Evolutionary conservation across 2,113 vertebrate species (phyloP).

Genomic region (Dolichallabes microphthalmus): DNA sequence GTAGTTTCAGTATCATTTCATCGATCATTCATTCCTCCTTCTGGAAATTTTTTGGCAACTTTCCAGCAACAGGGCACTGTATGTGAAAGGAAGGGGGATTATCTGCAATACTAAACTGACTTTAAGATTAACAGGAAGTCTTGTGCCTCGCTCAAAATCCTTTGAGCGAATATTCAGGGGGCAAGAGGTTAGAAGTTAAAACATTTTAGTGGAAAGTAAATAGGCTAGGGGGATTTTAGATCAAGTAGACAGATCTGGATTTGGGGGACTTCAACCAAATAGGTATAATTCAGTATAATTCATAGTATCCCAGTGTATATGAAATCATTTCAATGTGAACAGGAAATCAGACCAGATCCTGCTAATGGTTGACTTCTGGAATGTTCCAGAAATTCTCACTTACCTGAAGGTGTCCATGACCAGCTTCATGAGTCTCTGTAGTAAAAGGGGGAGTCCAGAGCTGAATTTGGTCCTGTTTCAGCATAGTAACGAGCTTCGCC

Average conservation of each 20-base stretch:
- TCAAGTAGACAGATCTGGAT: no score
- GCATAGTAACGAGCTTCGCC: slow-evolving; percentile 80
- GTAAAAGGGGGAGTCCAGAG: slow-evolving; percentile 91
- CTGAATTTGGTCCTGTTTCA: slow-evolving; percentile 86
- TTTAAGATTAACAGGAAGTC: not conserved
- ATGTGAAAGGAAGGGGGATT: not conserved
- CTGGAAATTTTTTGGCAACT: not conserved
- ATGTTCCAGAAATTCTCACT: not conserved
- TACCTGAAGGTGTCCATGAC: slow-evolving; percentile 77
- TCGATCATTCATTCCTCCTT: not conserved
- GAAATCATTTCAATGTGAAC: not conserved
- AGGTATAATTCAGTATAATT: no score
- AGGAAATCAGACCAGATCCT: not conserved
- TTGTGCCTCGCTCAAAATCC: not conserved
- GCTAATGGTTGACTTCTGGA: not conserved
- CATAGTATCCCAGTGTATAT: not conserved
- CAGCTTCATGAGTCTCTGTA: slow-evolving; percentile 71
- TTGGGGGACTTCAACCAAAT: not conserved
- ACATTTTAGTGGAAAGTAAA: not conserved
- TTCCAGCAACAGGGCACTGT: not conserved
- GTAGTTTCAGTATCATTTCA: not conserved
- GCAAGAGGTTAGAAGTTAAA: not conserved
- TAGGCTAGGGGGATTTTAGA: not conserved
- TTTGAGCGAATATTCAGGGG: not conserved
- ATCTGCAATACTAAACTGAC: not conserved